Conservation (phyloP, 2,888 invertebrate genomes). For the Vesta saturnalis region DNA sequence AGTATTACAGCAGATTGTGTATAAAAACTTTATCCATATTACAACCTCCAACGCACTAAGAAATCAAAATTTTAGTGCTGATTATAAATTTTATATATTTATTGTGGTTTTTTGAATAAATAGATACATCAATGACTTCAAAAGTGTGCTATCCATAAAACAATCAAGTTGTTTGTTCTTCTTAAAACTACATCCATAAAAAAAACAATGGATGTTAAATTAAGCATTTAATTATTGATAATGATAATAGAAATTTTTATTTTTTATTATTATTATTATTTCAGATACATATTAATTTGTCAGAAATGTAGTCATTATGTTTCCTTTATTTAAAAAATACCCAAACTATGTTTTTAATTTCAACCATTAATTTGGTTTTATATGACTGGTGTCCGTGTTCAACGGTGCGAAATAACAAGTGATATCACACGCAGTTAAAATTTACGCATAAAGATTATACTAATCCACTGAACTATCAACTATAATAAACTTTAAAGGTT, state of each 20-base stretch:
- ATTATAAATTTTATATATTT: constrained; percentile 10
- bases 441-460: constrained; percentile 44
- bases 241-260: too few species aligned
- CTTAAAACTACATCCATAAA: constrained; percentile 1
- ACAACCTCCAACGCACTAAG: neutral
- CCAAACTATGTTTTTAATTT: constrained; percentile 45
- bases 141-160: constrained; percentile 15
- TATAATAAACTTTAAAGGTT: constrained; percentile 25
- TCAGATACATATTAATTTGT: neutral
- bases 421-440: constrained; percentile 54
- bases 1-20: constrained; percentile 5
- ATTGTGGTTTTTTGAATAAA: constrained; percentile 10
- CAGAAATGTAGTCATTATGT: neutral
- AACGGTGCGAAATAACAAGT: constrained; percentile 51
- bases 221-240: too few species aligned
- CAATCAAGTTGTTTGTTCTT: neutral
- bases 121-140: constrained; percentile 5
- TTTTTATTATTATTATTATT: neutral
- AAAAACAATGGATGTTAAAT: too few species aligned
- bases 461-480: constrained; percentile 21
- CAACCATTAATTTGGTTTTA: constrained; percentile 54
- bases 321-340: constrained; percentile 22
- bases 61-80: constrained; percentile 10
- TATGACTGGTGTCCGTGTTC: constrained; percentile 53
- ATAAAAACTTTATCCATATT: neutral